Conservation (phyloP, 1,140 invertebrate genomes). For the Bombus picipes region DNA sequence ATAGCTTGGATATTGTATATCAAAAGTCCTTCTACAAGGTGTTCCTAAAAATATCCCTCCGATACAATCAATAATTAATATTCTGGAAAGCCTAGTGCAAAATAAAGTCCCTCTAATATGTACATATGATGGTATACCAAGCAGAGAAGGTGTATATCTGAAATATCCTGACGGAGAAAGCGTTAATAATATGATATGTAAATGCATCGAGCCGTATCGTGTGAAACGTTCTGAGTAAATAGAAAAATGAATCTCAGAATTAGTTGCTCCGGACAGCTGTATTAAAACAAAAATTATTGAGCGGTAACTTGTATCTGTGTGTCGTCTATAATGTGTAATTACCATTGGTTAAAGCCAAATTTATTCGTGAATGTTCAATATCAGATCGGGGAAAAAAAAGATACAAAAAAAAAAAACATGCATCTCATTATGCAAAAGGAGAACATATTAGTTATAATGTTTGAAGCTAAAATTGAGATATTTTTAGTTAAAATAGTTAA, state of each 20-base stretch:
- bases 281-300: no score
- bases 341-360: background rate
- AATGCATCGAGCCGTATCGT: conserved; percentile 60
- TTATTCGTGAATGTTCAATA: conserved; percentile 62
- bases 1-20: conserved; percentile 40
- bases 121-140: conserved; percentile 59
- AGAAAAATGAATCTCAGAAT: conserved; percentile 44
- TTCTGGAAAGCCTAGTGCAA: conserved; percentile 59
- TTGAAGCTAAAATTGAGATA: background rate
- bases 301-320: no score
- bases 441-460: background rate
- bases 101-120: conserved; percentile 63
- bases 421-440: background rate
- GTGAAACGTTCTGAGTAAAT: conserved; percentile 50
- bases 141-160: conserved; percentile 70
- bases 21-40: conserved; percentile 69
- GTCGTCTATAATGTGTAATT: no score
- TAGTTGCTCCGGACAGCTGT: background rate
- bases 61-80: conserved; percentile 63
- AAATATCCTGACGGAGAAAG: conserved; percentile 46
- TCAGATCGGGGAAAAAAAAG: background rate
- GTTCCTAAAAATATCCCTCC: conserved; percentile 61
- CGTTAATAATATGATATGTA: conserved; percentile 72
- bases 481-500: no score
- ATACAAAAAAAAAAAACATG: background rate